A percentile compares a stretch with the other conserved stretches of the same genome.
Evolutionary conservation across 2,113 vertebrate species (phyloP).

Genomic region (Oostethus manadensis): DNA sequence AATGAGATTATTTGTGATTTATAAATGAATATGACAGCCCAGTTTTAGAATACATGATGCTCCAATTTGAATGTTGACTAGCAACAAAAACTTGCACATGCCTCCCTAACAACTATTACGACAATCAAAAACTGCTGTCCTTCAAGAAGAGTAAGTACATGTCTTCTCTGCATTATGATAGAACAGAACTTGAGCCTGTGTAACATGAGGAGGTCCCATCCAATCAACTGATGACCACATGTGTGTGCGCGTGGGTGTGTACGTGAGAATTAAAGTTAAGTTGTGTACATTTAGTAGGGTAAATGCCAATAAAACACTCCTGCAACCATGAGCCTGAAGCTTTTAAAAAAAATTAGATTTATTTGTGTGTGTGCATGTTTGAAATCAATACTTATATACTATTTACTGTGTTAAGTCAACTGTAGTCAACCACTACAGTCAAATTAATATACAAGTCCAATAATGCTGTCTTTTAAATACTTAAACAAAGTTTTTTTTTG

Average conservation of each 20-base stretch:
- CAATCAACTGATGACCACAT: constrained; percentile 12
- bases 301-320: no score
- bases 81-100: no score
- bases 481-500: no score
- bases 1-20: no score
- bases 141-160: background rate
- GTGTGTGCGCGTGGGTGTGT: background rate
- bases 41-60: no score
- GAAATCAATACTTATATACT: background rate
- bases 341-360: no score
- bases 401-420: background rate
- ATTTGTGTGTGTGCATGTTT: background rate
- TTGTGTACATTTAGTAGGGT: background rate
- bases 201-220: background rate
- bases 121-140: background rate
- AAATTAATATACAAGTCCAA: no score
- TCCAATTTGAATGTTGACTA: no score
- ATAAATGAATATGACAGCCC: no score
- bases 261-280: background rate
- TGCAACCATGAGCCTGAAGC: no score
- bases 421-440: no score
- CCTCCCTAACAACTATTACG: background rate
- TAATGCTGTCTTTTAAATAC: no score
- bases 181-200: background rate
- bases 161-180: background rate